Evolutionary conservation across 2,113 vertebrate genomes (phyloP), one percentile per base, ranked within the genome.

Genomic region (Chascanopsetta lugubris): DNA sequence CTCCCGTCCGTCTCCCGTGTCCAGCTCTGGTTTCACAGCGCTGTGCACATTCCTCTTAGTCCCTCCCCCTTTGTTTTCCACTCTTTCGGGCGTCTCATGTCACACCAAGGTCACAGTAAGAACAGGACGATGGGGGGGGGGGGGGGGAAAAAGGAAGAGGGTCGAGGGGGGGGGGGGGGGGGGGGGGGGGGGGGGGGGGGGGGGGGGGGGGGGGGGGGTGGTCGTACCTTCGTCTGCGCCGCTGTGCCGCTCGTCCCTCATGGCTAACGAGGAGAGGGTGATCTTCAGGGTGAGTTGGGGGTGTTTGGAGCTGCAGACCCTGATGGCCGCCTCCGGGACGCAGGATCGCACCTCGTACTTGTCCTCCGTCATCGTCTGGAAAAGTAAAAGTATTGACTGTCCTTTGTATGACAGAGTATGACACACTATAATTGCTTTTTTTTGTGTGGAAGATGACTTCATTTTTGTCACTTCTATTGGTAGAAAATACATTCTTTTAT

Each of bases 331-430:
- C 72, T 97, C 95, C 36, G 94, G 87, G 67, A 93, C 74, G 74
- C 91, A 92, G 25, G 94, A 93, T 85, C 93, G 93, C 89, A 98
- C 94, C 48, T 95, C 91, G 65, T 94, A 96, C 36, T 90, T 91
- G 75, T 97, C 95, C 87, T 96, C 94, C 65, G 95, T 95, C 84
- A 96, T 91, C 80, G 94, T 94, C 96, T 98, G 91, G 83, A 94
- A 93, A n/a, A n/a, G n/a, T n/a, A n/a, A n/a, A n/a, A n/a, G n/a
- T n/a, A n/a, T n/a, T n/a, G n/a, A n/a, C n/a, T n/a, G n/a, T n/a
- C n/a, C n/a, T n/a, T n/a, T n/a, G n/a, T n/a, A n/a, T n/a, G n/a
- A n/a, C n/a, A n/a, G n/a, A n/a, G n/a, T n/a, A n/a, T n/a, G n/a
- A n/a, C n/a, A n/a, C n/a, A n/a, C n/a, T n/a, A n/a, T n/a, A n/a